Base-by-base conservation (phyloP, 2,113 vertebrate genomes). In the Myodes glareolus region DNA sequence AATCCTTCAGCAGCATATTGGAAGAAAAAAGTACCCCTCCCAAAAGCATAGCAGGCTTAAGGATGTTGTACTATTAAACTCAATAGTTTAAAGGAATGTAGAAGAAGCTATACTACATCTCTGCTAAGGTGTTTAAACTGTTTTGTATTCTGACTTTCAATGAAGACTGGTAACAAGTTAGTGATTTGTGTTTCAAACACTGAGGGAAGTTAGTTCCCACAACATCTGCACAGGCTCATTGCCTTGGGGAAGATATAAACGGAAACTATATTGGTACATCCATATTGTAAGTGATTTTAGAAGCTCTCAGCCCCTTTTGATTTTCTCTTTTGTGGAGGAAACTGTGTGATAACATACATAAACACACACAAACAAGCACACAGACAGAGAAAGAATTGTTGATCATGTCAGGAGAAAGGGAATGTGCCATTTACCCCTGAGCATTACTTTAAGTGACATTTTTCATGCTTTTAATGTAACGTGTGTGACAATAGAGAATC, bases 111-210 rank as follows among this genome's bases (percentile, higher is more conserved):
- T 61, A 61, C 67, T 97, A 67, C 50, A 13, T 96, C 81, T 86
- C 42, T 89, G 80, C 92, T 95, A 96, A 65, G 17, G 65, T 92
- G 90, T 77, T 97, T 97, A 95, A 96, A 89, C 88, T 91, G 91
- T 86, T 98, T 77, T 92, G 39, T 94, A 94, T 96, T 94, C 94
- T 75, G 67, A 88, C 36, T 96, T 87, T 86, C 67, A 50, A 0
- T 58, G 91, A 52, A 90, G 94, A 90, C 95, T 45, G 42, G 94
- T 96, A 97, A 97, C 89, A 90, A 97, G 94, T 97, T 97, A 97
- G 95, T 96, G 96, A 97, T 97, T 97, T 98, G 94, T 97, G 78
- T 96, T 96, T 94, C 77, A 94, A 96, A 95, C 90, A 67, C 95
- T 52, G 86, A 94, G 52, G 89, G 95, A 95, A 97, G 90, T 92